Base-by-base conservation (phyloP, 2,888 invertebrate genomes). In the Pinctada fucata region DNA sequence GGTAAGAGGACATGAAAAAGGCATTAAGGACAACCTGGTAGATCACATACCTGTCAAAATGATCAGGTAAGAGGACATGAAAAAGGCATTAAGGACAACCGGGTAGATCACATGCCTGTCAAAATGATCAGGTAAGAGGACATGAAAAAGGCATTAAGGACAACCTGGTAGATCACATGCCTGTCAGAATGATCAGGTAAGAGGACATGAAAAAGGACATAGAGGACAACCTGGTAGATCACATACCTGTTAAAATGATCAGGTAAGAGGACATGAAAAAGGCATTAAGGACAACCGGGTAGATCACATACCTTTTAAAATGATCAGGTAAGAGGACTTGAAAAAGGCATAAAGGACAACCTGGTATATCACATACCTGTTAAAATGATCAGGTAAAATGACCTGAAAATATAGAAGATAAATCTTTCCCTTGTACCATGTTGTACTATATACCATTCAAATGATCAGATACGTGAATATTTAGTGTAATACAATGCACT, bases 201-300 rank as follows among this genome's bases (percentile, higher is more conserved):
- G 85, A 87, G 48, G 92, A 92, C 74, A 84, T 92, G 50, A 89
- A 88, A 70, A 83, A 86, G 68, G 91, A 92, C 77, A 88, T 92
- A 10, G 92, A 92, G 78, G 92, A 92, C 75, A 91, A 90, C 87
- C 91, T 92, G 76, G 85, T 91, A 78, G 86, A 89, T 79, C 89
- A 90, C 45, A 83, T 86, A 48, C 87, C 89, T 4, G 79, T 85
- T 16, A 84, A 86, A 78, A 81, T 87, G 52, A 81, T 88, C 69
- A 88, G 87, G 89, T 89, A 84, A n/a, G 85, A 87, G 48, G 92
- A 92, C 74, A 84, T 92, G 50, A 89, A 88, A 70, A 83, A 86
- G 68, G 91, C 77, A 88, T 92, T 13, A 92, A 92, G 78, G 92
- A 92, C 75, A 91, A 90, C 87, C 91, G 91, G 76, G 85, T 91